phyloP scores from a whole-genome alignment of 2,888 invertebrate species.

The Lasioglossum oenotherae region DNA sequence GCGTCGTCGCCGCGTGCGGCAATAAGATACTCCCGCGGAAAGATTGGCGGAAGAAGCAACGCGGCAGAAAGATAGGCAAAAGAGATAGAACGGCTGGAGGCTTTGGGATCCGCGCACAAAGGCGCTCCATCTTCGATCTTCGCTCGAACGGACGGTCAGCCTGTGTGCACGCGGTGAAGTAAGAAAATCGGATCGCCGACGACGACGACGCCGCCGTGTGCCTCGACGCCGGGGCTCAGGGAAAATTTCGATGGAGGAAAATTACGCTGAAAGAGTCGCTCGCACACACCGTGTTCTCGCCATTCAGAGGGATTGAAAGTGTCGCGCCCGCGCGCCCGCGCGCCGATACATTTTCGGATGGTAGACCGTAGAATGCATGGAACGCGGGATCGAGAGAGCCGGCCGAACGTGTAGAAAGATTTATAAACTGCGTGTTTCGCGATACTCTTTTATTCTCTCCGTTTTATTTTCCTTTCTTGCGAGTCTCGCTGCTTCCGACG shows the following conservation, averaged over 20 bases:
- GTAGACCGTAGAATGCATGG: conserved; percentile 1
- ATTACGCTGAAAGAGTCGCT: conserved; percentile 19
- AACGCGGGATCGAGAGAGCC: background rate
- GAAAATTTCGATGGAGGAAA: conserved; percentile 35
- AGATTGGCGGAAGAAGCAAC: conserved; percentile 7
- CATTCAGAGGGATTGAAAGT: conserved; percentile 15
- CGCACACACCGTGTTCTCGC: background rate
- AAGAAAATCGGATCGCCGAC: conserved; percentile 44
- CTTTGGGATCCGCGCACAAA: conserved; percentile 32
- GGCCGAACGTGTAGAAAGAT: background rate
- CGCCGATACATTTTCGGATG: conserved; percentile 6
- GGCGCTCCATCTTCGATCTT: conserved; percentile 48
- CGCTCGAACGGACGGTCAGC: conserved; percentile 39
- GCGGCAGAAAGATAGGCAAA: conserved; percentile 37
- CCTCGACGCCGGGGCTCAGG: background rate
- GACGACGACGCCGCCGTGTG: background rate
- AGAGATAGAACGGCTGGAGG: conserved; percentile 20
- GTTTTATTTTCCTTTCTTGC: background rate
- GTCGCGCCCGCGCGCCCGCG: background rate
- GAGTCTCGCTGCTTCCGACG: background rate
- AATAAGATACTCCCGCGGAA: conserved; percentile 32
- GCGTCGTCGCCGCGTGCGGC: conserved; percentile 10
- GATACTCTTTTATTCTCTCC: background rate
- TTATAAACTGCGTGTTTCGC: conserved; percentile 1
- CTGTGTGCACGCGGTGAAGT: conserved; percentile 36